Evolutionary conservation across 2,113 vertebrate species (phyloP).

Genomic region (Coregonus clupeaformis): DNA sequence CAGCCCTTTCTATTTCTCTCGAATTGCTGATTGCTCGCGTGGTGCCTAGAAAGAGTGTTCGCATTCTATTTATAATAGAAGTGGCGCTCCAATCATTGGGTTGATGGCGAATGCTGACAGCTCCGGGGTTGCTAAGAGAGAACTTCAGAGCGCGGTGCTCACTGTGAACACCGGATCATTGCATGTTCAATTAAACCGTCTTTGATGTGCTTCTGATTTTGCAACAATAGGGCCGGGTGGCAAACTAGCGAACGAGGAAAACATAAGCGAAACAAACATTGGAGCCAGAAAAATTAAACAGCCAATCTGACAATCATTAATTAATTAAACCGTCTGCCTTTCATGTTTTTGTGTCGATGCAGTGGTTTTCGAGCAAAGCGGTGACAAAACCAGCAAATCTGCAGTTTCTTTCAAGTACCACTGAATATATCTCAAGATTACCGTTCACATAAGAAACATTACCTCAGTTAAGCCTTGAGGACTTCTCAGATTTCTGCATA

Average conservation of each 20-base stretch:
- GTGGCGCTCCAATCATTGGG: conserved; percentile 10
- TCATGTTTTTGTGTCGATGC: conserved; percentile 43
- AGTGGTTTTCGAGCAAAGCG: conserved; percentile 40
- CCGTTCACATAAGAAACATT: conserved; percentile 49
- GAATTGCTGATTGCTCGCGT: conserved; percentile 13
- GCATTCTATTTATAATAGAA: conserved; percentile 44
- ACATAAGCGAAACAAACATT: conserved; percentile 38
- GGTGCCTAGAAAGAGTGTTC: conserved; percentile 14
- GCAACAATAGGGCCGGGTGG: conserved; percentile 32
- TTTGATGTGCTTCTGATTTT: conserved; percentile 43
- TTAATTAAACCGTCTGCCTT: conserved; percentile 11
- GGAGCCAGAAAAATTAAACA: conserved; percentile 6
- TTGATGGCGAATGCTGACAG: conserved; percentile 26
- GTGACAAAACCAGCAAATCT: conserved; percentile 45
- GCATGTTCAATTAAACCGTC: conserved; percentile 45
- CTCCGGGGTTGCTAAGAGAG: conserved; percentile 35
- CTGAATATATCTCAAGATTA: conserved; percentile 48
- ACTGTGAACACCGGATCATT: conserved; percentile 14
- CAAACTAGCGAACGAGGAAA: conserved; percentile 13
- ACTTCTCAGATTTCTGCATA: conserved; percentile 32
- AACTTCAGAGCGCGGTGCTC: conserved; percentile 11
- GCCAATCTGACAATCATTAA: not conserved
- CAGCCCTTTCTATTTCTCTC: conserved; percentile 5
- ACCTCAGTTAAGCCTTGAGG: conserved; percentile 51
- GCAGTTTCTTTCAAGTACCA: conserved; percentile 34